These are phyloP conservation scores for Lasioglossum lativentre DNA, from an alignment of 2,888 invertebrate species.

Conservation along the genomic window DNA sequence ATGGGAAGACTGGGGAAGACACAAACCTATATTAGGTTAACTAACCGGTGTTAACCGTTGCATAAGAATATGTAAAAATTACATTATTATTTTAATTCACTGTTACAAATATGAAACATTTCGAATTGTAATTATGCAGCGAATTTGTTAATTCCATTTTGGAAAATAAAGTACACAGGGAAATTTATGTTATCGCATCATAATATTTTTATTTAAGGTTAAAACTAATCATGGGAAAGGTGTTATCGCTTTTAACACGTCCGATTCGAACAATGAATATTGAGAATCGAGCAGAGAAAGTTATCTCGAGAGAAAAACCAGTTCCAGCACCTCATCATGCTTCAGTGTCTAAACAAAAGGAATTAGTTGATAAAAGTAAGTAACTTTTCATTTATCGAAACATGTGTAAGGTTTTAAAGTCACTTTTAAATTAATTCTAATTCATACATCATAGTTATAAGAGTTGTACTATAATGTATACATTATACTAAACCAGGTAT, in stretches of 20 bases:
- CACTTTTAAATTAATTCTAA: too few relatives aligned
- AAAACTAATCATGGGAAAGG: constrained; percentile 55
- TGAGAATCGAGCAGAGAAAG: constrained; percentile 90
- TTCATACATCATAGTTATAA: too few relatives aligned
- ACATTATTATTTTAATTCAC: neutral
- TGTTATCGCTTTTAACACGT: constrained; percentile 86
- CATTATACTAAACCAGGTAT: neutral
- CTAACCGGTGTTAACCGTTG: too few relatives aligned
- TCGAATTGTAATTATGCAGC: neutral
- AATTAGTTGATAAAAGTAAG: constrained; percentile 86
- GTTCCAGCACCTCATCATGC: constrained; percentile 89
- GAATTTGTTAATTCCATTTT: neutral
- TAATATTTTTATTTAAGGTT: neutral
- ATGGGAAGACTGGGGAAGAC: too few relatives aligned
- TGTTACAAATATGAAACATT: neutral
- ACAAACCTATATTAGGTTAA: neutral
- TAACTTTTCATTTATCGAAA: neutral
- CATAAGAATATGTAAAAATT: neutral
- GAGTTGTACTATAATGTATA: too few relatives aligned
- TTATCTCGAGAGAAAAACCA: constrained; percentile 89
- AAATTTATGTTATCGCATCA: neutral
- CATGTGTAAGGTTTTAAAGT: neutral
- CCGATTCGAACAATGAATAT: constrained; percentile 90
- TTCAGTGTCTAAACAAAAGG: constrained; percentile 87
- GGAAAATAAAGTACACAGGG: neutral